Evolutionary conservation across 2,888 invertebrate species (phyloP).

Genomic region (Strigamia maritima): DNA sequence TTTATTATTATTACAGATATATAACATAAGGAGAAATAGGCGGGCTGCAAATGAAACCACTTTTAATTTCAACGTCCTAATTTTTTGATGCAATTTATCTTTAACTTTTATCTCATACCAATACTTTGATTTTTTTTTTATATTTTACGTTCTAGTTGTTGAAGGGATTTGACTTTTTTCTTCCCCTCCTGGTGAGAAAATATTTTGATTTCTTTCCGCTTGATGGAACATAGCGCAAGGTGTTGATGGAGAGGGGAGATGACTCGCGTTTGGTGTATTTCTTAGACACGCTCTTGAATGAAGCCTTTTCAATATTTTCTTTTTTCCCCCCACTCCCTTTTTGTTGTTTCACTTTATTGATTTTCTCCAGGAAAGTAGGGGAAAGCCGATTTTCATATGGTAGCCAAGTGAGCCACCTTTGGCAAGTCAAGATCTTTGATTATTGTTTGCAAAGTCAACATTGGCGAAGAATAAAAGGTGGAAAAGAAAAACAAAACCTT

Average conservation of each 20-base stretch:
- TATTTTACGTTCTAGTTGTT: background rate
- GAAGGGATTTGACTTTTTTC: slow-evolving; percentile 2
- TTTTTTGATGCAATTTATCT: background rate
- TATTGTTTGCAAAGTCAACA: slow-evolving; percentile 19
- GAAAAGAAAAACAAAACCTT: background rate
- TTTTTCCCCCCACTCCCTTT: background rate
- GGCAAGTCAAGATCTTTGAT: slow-evolving; percentile 20
- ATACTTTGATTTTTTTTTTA: background rate
- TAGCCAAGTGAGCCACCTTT: background rate
- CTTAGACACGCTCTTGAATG: background rate
- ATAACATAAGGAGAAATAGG: background rate
- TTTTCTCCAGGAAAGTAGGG: background rate
- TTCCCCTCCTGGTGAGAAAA: background rate
- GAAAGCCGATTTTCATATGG: background rate
- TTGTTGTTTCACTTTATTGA: slow-evolving; percentile 1
- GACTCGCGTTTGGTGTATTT: background rate
- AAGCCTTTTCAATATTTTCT: slow-evolving; percentile 21
- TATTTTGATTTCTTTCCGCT: background rate
- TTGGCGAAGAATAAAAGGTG: background rate
- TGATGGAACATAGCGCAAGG: slow-evolving; percentile 13
- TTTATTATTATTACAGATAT: slow-evolving; percentile 2
- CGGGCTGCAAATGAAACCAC: background rate
- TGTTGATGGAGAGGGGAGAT: slow-evolving; percentile 17
- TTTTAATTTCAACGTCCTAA: background rate
- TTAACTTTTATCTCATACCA: background rate